Evolutionary conservation across 2,113 vertebrate genomes (phyloP).

Genomic region (Meriones unguiculatus): DNA sequence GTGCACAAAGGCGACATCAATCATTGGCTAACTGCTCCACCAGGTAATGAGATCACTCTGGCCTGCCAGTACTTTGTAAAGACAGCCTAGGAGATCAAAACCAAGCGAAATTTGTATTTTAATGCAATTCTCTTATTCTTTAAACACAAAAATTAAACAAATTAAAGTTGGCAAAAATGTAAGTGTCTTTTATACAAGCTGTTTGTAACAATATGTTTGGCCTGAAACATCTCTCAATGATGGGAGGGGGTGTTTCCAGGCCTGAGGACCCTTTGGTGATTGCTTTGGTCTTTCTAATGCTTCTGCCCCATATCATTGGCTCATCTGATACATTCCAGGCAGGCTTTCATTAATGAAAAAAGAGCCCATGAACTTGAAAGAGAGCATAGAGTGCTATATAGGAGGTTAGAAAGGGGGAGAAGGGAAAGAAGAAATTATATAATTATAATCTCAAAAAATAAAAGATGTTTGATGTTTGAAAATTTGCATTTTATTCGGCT

Average conservation of each 20-base stretch:
- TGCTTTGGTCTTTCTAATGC: conserved; percentile 48
- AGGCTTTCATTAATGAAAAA: background rate
- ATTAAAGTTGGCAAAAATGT: conserved; percentile 72
- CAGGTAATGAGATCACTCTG: conserved; percentile 87
- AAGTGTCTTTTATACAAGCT: conserved; percentile 70
- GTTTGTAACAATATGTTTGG: conserved; percentile 56
- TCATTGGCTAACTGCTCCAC: conserved; percentile 89
- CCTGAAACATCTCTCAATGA: background rate
- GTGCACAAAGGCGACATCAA: conserved; percentile 90
- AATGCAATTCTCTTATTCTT: conserved; percentile 78
- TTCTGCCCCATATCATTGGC: conserved; percentile 53
- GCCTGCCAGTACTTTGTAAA: conserved; percentile 80
- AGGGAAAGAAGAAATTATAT: background rate
- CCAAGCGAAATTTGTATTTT: conserved; percentile 84
- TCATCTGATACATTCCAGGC: conserved; percentile 60
- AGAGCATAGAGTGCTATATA: background rate
- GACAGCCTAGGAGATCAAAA: conserved; percentile 85
- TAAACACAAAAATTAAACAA: conserved; percentile 81
- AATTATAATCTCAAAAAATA: background rate
- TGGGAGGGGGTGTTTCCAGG: background rate
- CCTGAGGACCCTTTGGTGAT: conserved; percentile 56
- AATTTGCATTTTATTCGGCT: conserved; percentile 22
- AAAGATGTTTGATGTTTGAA: background rate
- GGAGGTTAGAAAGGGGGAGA: background rate
- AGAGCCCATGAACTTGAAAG: background rate